Percentiles rank a stretch among this genome's conserved stretches.
These are phyloP conservation scores for Oligia strigilis DNA, from an alignment of 2,888 invertebrate genomes.

Conservation along the genomic window DNA sequence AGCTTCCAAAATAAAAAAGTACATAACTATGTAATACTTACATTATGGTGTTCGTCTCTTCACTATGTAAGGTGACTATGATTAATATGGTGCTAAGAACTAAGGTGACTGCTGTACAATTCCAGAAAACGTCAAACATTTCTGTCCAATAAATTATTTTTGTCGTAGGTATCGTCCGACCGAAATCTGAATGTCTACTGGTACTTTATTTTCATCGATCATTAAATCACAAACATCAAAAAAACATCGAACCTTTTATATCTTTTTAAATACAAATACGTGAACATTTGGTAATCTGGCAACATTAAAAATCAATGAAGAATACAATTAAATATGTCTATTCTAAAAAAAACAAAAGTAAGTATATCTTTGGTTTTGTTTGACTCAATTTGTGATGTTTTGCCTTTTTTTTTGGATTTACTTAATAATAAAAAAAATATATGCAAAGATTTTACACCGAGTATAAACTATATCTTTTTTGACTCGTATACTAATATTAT, in stretches of 20 bases:
- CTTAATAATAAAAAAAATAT: too few relatives aligned
- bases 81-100: conserved; percentile 1
- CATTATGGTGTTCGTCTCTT: neutral
- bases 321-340: neutral
- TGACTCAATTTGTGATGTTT: neutral
- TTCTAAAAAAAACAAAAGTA: neutral
- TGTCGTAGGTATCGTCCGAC: conserved; percentile 10
- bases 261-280: neutral
- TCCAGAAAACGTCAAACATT: conserved; percentile 14
- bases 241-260: neutral
- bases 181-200: conserved; percentile 8
- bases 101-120: conserved; percentile 19
- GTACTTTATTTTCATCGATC: neutral
- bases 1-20: neutral
- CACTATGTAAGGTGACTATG: neutral
- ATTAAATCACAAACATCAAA: neutral
- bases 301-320: neutral
- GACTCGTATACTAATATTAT: too few relatives aligned
- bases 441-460: neutral
- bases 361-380: neutral
- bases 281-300: neutral
- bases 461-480: neutral
- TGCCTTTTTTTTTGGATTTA: too few relatives aligned
- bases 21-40: conserved; percentile 15
- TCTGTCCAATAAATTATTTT: conserved; percentile 7